These are phyloP conservation scores for Columba guinea DNA, from an alignment of 2,797 vertebrate species.

Conservation along the genomic window DNA sequence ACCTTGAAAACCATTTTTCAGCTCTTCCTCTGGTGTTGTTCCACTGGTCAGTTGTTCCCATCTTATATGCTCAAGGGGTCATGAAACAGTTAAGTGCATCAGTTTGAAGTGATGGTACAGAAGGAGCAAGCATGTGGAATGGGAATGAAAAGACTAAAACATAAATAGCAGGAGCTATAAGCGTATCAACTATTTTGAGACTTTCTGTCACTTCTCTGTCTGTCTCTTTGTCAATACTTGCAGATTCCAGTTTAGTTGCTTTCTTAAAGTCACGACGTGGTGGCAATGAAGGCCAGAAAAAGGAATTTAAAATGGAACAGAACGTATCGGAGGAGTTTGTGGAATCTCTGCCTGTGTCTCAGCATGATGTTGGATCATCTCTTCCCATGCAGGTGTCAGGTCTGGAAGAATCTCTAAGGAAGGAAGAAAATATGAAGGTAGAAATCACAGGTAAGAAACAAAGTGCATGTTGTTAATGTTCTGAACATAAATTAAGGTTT, in stretches of 20 bases:
- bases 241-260: slow-evolving; percentile 89
- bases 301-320: slow-evolving; percentile 44
- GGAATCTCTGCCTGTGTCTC: slow-evolving; percentile 2
- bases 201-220: slow-evolving; percentile 24
- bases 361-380: background rate
- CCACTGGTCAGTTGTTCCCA: background rate
- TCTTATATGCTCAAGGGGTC: background rate
- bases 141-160: background rate
- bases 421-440: background rate
- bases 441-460: slow-evolving; percentile 55
- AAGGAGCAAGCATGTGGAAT: background rate
- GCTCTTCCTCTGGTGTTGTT: background rate
- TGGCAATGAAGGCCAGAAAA: slow-evolving; percentile 45
- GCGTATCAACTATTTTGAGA: slow-evolving; percentile 6
- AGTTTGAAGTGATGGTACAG: background rate
- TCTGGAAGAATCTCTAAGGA: background rate
- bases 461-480: background rate
- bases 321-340: slow-evolving; percentile 11
- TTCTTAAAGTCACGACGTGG: slow-evolving; percentile 84
- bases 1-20: background rate
- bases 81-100: background rate
- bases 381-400: background rate
- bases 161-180: slow-evolving; percentile 13
- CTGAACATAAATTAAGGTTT: background rate
- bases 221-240: slow-evolving; percentile 52